Evolutionary conservation across 2,888 invertebrate genomes (phyloP).

Genomic region (Pollenia griseotomentosa): DNA sequence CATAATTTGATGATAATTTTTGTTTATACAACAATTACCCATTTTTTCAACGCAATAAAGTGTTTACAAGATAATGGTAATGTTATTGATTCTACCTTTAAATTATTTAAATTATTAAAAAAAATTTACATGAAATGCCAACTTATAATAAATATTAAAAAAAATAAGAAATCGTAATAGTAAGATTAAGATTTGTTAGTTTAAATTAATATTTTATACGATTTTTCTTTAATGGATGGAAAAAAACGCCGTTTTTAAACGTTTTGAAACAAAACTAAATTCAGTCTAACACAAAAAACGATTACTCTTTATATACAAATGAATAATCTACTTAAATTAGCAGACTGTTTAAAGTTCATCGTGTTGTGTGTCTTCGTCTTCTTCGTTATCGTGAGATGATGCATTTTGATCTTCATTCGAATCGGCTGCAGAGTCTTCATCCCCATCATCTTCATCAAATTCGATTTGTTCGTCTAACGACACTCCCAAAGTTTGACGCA

Average conservation of each 20-base stretch:
- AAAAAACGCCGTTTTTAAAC: conserved; percentile 42
- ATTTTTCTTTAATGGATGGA: conserved; percentile 36
- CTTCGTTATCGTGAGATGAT: conserved; percentile 81
- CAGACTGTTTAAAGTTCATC: conserved; percentile 86
- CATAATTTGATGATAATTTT: conserved; percentile 20
- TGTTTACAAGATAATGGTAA: conserved; percentile 2
- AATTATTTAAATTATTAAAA: conserved; percentile 48
- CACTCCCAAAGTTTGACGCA: conserved; percentile 92
- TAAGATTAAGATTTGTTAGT: conserved; percentile 6
- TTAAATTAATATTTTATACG: conserved; percentile 11
- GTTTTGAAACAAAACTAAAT: conserved; percentile 71
- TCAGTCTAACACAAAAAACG: conserved; percentile 77
- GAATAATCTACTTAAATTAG: conserved; percentile 8
- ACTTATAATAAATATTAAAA: conserved; percentile 55
- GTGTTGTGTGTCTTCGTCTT: conserved; percentile 85
- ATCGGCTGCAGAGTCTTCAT: conserved; percentile 82
- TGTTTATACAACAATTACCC: conserved; percentile 15
- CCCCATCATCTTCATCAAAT: conserved; percentile 84
- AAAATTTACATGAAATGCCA: conserved; percentile 45
- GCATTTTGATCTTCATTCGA: conserved; percentile 83
- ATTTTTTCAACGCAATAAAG: conserved; percentile 10
- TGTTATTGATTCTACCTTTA: conserved; percentile 12
- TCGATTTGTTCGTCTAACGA: conserved; percentile 88
- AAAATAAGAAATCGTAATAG: conserved; percentile 16
- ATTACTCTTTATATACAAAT: conserved; percentile 15